A percentile compares a stretch with the other conserved stretches of the same genome.
Evolutionary conservation across 2,888 invertebrate species (phyloP).

Genomic region (Meiosimyza decipiens): DNA sequence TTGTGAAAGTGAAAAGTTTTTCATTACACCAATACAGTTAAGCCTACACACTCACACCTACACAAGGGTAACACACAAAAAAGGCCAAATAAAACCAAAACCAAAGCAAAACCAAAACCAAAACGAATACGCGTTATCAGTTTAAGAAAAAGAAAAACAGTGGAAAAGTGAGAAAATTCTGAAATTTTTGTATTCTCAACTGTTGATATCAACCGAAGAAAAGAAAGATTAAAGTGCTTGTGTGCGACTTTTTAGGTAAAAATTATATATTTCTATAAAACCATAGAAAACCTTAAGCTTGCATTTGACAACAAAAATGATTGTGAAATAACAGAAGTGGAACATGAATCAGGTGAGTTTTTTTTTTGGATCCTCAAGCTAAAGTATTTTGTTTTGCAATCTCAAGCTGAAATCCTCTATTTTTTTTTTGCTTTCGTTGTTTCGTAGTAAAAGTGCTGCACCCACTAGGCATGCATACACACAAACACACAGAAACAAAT

Average conservation of each 20-base stretch:
- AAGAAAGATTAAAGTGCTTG: too few relatives aligned
- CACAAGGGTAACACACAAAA: slow-evolving; percentile 23
- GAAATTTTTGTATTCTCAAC: too few relatives aligned
- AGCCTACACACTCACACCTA: slow-evolving; percentile 34
- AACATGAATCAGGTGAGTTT: slow-evolving; percentile 27
- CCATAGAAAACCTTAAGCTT: slow-evolving; percentile 29
- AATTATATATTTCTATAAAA: slow-evolving; percentile 24
- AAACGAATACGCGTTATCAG: slow-evolving; percentile 1
- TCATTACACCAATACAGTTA: too few relatives aligned
- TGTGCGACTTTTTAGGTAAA: not conserved
- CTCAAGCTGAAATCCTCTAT: not conserved
- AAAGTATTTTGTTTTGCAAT: not conserved
- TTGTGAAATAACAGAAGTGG: slow-evolving; percentile 31
- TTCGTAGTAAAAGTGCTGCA: slow-evolving; percentile 6
- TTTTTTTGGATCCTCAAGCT: not conserved
- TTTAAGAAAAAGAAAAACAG: not conserved
- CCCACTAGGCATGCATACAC: not conserved
- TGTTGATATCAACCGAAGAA: too few relatives aligned
- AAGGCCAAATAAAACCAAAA: not conserved
- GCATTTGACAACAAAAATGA: slow-evolving; percentile 28
- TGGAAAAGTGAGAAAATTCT: too few relatives aligned
- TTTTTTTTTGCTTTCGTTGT: too few relatives aligned
- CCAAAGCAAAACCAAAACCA: slow-evolving; percentile 28
- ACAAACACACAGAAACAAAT: not conserved
- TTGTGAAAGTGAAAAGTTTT: too few relatives aligned